Percentiles rank a stretch among this genome's conserved stretches.
These are phyloP conservation scores for Xyrichtys novacula DNA, from an alignment of 2,797 vertebrate genomes.

Conservation along the genomic window DNA sequence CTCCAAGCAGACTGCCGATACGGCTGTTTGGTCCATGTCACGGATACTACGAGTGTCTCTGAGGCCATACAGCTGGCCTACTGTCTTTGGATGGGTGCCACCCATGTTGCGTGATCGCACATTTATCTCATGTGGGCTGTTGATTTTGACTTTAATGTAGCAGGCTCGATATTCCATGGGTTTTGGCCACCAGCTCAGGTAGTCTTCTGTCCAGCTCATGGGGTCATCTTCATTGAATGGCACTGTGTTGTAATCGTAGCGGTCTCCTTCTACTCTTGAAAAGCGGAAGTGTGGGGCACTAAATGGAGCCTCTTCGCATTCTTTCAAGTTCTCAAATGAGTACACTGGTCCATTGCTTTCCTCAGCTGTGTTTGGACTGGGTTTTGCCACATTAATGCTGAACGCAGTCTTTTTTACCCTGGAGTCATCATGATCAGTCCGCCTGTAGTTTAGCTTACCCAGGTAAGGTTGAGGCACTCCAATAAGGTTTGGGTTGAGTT, in stretches of 20 bases:
- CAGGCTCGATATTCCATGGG: constrained; percentile 98
- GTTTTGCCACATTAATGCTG: constrained; percentile 95
- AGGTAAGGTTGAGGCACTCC: constrained; percentile 95
- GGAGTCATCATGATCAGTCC: constrained; percentile 92
- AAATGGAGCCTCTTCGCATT: constrained; percentile 93
- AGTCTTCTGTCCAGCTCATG: constrained; percentile 98
- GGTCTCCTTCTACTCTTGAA: constrained; percentile 94
- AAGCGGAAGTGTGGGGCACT: constrained; percentile 95
- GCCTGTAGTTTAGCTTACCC: constrained; percentile 92
- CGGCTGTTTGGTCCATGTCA: constrained; percentile 82
- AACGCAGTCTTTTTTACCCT: constrained; percentile 95
- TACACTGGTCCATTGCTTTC: constrained; percentile 96
- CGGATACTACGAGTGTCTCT: constrained; percentile 94
- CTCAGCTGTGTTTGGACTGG: constrained; percentile 88
- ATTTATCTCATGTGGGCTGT: constrained; percentile 91
- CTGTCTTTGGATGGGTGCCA: constrained; percentile 93
- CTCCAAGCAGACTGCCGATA: constrained; percentile 94
- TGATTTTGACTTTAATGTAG: constrained; percentile 95
- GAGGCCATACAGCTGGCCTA: constrained; percentile 94
- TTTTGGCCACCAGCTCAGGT: constrained; percentile 98
- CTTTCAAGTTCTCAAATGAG: constrained; percentile 90
- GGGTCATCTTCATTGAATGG: constrained; percentile 97
- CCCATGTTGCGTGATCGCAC: constrained; percentile 96
- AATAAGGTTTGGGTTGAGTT: constrained; percentile 90
- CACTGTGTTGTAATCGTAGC: constrained; percentile 96